Evolutionary conservation across 2,888 invertebrate species (phyloP), one percentile per base, ranked within the genome.

Genomic region (Eupelmus urozonus): DNA sequence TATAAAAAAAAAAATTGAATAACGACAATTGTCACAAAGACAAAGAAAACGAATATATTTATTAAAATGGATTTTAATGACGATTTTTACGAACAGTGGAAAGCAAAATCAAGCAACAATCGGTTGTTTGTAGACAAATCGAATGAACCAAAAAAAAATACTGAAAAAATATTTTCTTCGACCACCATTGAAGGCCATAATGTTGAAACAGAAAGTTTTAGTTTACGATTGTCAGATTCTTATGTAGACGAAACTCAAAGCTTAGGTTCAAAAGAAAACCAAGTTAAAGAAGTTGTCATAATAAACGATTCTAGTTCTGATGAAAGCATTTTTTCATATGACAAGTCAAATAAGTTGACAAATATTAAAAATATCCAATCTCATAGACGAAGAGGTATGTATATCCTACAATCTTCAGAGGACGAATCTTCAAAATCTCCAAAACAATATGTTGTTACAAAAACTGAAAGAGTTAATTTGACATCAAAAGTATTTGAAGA

Each of bases 241-340:
- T 18, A 5, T 13, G 65, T 75, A 0, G 81, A 82, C 4, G 82
- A 85, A 18, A 83, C 82, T 16, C 59, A 81, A 25, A 60, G 62
- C 18, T 20, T 11, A 5, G 29, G 27, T 11, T 25, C n/a, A 23
- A n/a, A 79, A 40, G 16, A n/a, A n/a, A n/a, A n/a, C n/a, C n/a
- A n/a, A 34, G 16, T 20, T 18, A 51, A 53, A n/a, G 84, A 84
- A 78, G 80, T 86, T 42, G 86, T 89, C 57, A 27, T 87, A 2
- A 88, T 89, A 53, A 88, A 87, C 73, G 88, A 89, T 60, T 86
- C 88, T 0, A 88, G 87, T 78, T 82, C 83, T 4, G 82, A 83
- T 5, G 81, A 81, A n/a, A 78, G 75, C 62, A 66, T 60, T 53
- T 49, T 67, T 60, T 60, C 62, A 11, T 0, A 25, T 63, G 1